These are phyloP conservation scores for Columba livia DNA, from an alignment of 2,113 vertebrate genomes.

Conservation along the genomic window DNA sequence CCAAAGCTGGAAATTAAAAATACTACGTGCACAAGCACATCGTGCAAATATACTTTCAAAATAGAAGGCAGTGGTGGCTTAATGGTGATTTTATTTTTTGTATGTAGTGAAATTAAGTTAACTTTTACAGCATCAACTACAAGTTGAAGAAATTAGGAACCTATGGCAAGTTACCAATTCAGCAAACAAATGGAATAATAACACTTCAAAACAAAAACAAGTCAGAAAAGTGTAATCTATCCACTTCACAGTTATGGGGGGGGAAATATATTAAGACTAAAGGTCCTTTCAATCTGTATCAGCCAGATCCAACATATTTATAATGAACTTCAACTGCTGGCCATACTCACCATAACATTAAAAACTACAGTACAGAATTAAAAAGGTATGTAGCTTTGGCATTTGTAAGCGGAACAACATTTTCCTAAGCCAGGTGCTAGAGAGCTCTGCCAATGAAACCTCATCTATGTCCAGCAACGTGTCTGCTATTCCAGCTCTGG, in stretches of 20 bases:
- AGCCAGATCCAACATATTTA: background rate
- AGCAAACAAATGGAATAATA: background rate
- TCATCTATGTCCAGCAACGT: background rate
- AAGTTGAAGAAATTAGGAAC: background rate
- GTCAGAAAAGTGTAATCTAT: background rate
- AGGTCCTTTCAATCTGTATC: background rate
- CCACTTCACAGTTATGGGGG: background rate
- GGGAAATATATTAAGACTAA: background rate
- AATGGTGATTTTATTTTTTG: background rate
- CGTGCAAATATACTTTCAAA: background rate
- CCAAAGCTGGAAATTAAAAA: background rate
- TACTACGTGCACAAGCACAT: background rate
- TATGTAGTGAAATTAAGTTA: background rate
- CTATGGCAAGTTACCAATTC: background rate
- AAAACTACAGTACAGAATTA: background rate
- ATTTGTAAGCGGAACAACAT: background rate
- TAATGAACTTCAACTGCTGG: background rate
- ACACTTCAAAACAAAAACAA: background rate
- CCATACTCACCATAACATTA: background rate
- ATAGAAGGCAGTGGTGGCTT: background rate
- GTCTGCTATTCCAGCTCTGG: slow-evolving; percentile 1
- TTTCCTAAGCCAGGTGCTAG: slow-evolving; percentile 12
- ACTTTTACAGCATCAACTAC: background rate
- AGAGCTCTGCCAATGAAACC: slow-evolving; percentile 11
- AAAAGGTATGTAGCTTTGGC: slow-evolving; percentile 7